These are phyloP conservation scores for Drosophila dunni DNA, from an alignment of 1,140 invertebrate species.

Conservation along the genomic window DNA sequence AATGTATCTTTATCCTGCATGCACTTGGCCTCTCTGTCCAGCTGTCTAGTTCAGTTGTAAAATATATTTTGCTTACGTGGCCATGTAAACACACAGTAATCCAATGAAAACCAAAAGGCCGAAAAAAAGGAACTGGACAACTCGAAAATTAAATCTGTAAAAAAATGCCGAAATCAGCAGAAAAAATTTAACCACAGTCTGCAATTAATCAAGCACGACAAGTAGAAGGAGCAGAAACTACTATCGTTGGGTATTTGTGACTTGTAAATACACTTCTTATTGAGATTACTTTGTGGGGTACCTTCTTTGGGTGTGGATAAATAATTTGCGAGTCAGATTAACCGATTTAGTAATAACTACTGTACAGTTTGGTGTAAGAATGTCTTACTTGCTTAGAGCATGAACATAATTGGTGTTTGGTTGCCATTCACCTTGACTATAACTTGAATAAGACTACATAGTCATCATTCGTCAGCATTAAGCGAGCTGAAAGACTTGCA, in stretches of 20 bases:
- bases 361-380: too few species aligned
- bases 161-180: conserved; percentile 64
- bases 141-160: conserved; percentile 25
- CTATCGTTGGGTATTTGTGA: conserved; percentile 34
- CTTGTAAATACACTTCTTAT: conserved; percentile 28
- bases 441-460: neutral
- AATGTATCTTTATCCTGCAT: conserved; percentile 10
- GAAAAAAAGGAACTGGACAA: conserved; percentile 9
- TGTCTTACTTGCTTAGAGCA: too few species aligned
- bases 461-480: conserved; percentile 1
- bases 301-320: too few species aligned
- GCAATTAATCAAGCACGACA: conserved; percentile 75
- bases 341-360: too few species aligned
- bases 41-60: conserved; percentile 20
- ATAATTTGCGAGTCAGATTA: too few species aligned
- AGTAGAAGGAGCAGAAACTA: conserved; percentile 28
- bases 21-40: conserved; percentile 28
- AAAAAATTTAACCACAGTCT: conserved; percentile 68
- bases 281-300: neutral
- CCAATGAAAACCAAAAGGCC: conserved; percentile 16
- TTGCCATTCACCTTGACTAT: too few species aligned
- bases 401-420: too few species aligned
- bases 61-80: conserved; percentile 65
- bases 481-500: neutral
- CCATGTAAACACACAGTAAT: conserved; percentile 36